phyloP scores from a whole-genome alignment of 2,888 invertebrate genomes.

The Conistra vaccinii region DNA sequence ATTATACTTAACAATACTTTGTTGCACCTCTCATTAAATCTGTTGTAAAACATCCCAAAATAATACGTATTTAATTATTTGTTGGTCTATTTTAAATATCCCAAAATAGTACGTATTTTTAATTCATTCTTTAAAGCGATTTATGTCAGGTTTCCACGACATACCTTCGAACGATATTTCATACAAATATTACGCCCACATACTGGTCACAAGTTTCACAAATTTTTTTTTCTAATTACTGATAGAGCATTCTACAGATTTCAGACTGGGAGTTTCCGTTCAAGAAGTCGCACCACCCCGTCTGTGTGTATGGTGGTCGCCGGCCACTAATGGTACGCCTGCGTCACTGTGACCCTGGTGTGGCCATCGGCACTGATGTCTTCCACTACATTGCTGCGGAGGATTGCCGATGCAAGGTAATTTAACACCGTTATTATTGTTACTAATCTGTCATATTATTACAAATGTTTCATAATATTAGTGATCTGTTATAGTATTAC shows the following conservation, averaged over 20 bases:
- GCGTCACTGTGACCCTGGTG: slow-evolving; percentile 93
- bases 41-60: background rate
- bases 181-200: no score
- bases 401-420: slow-evolving; percentile 92
- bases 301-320: slow-evolving; percentile 94
- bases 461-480: no score
- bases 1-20: background rate
- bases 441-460: background rate
- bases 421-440: background rate
- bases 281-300: slow-evolving; percentile 95
- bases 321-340: slow-evolving; percentile 91
- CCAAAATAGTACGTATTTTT: background rate
- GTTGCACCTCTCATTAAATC: background rate
- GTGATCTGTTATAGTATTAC: no score
- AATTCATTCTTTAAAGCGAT: background rate
- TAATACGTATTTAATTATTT: background rate
- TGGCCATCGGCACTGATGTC: slow-evolving; percentile 91
- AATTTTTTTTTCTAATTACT: background rate
- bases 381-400: slow-evolving; percentile 94
- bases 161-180: background rate
- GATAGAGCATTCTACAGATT: slow-evolving; percentile 85
- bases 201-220: background rate
- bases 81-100: background rate
- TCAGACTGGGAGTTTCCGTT: slow-evolving; percentile 96
- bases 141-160: background rate